phyloP scores from a whole-genome alignment of 2,113 vertebrate species.

The Pachyramphus minor region DNA sequence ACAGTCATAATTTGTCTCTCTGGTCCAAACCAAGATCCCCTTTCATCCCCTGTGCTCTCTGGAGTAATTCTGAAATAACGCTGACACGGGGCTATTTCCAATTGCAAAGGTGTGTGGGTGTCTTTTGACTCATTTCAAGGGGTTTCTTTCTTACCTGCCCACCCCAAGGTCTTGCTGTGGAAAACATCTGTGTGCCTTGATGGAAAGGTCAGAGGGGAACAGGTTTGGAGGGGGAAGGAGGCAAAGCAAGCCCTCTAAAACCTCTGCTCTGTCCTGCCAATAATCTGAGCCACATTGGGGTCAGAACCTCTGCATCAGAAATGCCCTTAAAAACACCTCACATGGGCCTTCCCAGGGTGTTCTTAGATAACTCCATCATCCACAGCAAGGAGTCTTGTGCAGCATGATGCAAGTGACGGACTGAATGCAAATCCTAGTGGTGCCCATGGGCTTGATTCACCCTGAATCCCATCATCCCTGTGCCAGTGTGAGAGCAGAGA shows the following conservation, averaged over 20 bases:
- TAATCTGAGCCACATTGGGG: neutral
- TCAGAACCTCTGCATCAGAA: neutral
- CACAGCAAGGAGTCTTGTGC: neutral
- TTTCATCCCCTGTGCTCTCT: neutral
- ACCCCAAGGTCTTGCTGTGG: neutral
- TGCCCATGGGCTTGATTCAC: neutral
- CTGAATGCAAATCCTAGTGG: neutral
- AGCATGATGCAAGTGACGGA: fast-evolving
- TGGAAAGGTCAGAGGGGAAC: neutral
- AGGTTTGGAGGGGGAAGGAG: neutral
- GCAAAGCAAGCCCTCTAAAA: neutral
- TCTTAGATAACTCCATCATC: neutral
- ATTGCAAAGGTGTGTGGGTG: neutral
- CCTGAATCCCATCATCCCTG: neutral
- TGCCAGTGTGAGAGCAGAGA: neutral
- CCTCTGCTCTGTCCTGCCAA: neutral
- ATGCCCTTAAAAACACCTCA: neutral
- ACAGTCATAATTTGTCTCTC: neutral
- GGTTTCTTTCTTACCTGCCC: neutral
- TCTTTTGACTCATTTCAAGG: neutral
- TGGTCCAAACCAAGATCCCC: neutral
- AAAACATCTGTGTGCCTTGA: neutral
- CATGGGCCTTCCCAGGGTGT: neutral
- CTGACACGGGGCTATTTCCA: neutral
- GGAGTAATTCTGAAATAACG: neutral